Evolutionary conservation across 2,113 vertebrate species (phyloP).

Genomic region (Empidonax alnorum): DNA sequence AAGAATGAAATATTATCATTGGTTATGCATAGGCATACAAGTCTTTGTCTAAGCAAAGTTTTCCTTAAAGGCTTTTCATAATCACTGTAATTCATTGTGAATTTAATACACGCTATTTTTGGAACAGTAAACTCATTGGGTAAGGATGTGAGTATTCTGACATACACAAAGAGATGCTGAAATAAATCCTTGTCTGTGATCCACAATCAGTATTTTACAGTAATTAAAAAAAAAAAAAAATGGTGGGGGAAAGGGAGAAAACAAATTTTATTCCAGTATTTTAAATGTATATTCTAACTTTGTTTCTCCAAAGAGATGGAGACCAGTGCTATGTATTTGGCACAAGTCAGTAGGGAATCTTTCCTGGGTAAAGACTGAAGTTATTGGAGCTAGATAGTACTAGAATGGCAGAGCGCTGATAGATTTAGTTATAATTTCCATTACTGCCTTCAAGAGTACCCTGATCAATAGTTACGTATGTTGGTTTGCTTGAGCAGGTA

Average conservation of each 20-base stretch:
- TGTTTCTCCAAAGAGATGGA: neutral
- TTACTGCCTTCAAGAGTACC: neutral
- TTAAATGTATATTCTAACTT: neutral
- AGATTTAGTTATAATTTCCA: neutral
- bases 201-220: neutral
- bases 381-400: neutral
- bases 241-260: accelerated
- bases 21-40: neutral
- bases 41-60: neutral
- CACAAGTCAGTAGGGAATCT: neutral
- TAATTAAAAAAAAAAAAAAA: neutral
- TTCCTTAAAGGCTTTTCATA: neutral
- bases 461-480: neutral
- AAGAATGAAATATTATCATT: neutral
- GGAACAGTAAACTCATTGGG: neutral
- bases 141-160: neutral
- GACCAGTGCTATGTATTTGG: neutral
- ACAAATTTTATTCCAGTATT: neutral
- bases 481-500: neutral
- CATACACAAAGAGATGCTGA: neutral
- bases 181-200: neutral
- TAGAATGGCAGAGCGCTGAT: neutral
- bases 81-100: neutral
- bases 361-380: neutral
- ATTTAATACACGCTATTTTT: neutral